phyloP scores from a whole-genome alignment of 2,113 vertebrate genomes.

The Prunella fulvescens region DNA sequence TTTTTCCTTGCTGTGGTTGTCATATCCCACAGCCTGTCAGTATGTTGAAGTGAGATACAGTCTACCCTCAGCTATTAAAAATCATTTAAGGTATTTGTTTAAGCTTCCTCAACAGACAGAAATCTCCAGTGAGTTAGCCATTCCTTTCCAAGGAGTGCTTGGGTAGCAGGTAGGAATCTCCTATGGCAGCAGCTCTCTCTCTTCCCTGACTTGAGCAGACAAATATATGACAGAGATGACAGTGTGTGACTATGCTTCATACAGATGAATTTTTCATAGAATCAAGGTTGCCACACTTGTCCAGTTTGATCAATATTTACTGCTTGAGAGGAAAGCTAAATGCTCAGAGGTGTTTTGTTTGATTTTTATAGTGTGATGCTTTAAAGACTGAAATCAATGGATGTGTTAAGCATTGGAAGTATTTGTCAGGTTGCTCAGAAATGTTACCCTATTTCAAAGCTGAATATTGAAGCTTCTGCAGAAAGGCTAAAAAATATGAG shows the following conservation, averaged over 20 bases:
- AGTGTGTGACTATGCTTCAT: background rate
- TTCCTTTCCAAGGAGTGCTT: background rate
- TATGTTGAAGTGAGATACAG: background rate
- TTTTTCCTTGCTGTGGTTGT: background rate
- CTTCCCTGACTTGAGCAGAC: background rate
- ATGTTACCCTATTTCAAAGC: background rate
- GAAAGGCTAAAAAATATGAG: background rate
- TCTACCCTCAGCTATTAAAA: background rate
- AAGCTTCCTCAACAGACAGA: background rate
- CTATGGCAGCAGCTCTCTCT: background rate
- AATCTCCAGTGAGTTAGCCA: background rate
- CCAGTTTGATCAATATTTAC: background rate
- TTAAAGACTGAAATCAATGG: background rate
- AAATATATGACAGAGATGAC: background rate
- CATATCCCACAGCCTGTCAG: background rate
- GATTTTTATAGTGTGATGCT: background rate
- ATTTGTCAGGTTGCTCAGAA: background rate
- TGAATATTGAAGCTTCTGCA: background rate
- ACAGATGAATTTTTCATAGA: background rate
- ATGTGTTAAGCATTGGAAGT: background rate
- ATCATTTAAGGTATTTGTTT: background rate
- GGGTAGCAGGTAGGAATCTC: background rate
- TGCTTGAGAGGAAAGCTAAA: background rate
- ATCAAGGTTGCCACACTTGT: background rate
- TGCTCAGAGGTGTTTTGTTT: background rate